Base-by-base conservation (phyloP, 2,797 vertebrate species). In the Novumbra hubbsi region DNA sequence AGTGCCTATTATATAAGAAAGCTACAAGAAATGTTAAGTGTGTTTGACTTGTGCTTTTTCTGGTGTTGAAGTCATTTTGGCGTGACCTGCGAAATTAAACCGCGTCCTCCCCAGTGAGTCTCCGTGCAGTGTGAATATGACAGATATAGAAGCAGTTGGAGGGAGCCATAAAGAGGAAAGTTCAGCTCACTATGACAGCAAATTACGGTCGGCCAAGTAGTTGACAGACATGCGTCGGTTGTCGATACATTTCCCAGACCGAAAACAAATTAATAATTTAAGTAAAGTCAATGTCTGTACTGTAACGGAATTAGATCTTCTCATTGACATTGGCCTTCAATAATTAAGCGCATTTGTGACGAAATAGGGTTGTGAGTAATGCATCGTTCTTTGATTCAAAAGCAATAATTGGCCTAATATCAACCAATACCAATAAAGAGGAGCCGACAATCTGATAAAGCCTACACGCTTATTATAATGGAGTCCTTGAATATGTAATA, bases 61-160 rank as follows among this genome's bases (percentile, higher is more conserved):
- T 34, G 62, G 41, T 21, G 49, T 70, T 52, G 73, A 64, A 48
- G 45, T 50, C 5, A 55, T 69, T 83, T 69, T 77, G 75, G 75
- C 72, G 78, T 88, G 87, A 90, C 78, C 48, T 86, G 85, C 85
- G 67, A 72, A 83, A 88, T 89, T 79, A 84, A 89, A 91, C 87
- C 75, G 55, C 41, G 74, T 73, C 75, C 66, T 85, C 82, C 67
- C 77, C 30, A 86, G 80, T 73, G 57, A 63, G 66, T 70, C 64
- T 60, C 21, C 55, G 55, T 24, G 55, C 21, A 4, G 86, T 83
- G 81, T 72, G 38, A 77, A 70, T 71, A 74, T 87, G 89, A 87
- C 78, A 6, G 84, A 87, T 83, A 80, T 78, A 74, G 48, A 48
- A 73, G 74, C 78, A 68, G 70, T 79, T 60, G 67, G 85, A 63